Evolutionary conservation across 92 coral and sea anemone genomes (phyloP), one percentile per base, ranked within the genome.

Genomic region (Zoanthus gigantus): DNA sequence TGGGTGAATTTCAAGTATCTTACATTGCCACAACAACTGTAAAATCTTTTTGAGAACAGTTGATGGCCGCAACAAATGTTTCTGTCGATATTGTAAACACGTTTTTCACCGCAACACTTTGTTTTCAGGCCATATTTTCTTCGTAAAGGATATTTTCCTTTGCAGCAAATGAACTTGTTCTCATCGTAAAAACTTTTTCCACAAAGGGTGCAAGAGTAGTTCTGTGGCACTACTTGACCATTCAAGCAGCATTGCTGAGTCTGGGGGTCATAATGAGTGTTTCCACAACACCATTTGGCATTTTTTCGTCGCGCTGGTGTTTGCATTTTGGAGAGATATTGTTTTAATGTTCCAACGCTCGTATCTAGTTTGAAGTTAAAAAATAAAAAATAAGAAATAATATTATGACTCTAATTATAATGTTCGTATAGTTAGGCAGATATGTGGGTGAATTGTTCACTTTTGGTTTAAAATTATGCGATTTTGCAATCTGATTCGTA

Each of bases 121-220:
- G 85, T 5, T 15, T 80, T 80, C 14, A 12, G 2, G 17, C 85
- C 74, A 28, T 80, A 44, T 28, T 46, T 80, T 13, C 74, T 63
- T 30, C 9, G 60, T 30, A 29, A 69, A 71, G 45, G 74, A 44
- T 17, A 6, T 42, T 15, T 37, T 63, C 73, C 73, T 3, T 79
- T 44, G 42, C 85, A 80, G 61, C 85, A 80, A 45, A 80, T 61
- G 6, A 63, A 63, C 58, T 47, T 80, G 60, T 6, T 18, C 13
- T 66, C 74, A 42, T 80, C 28, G 34, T 63, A 80, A 53, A 80
- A 65, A 9, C 74, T 63, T 15, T 80, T 11, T 7, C 73, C 42
- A 66, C 85, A 80, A 11, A 74, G 85, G 50, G 73, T 80, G 12
- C 85, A 80, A 63, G 85, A 80, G 44, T 42, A 65, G 15, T 65